Percentiles rank a stretch among this genome's conserved stretches.
Evolutionary conservation across 2,888 invertebrate species (phyloP).

Genomic region (Cheilosia vulpina): DNA sequence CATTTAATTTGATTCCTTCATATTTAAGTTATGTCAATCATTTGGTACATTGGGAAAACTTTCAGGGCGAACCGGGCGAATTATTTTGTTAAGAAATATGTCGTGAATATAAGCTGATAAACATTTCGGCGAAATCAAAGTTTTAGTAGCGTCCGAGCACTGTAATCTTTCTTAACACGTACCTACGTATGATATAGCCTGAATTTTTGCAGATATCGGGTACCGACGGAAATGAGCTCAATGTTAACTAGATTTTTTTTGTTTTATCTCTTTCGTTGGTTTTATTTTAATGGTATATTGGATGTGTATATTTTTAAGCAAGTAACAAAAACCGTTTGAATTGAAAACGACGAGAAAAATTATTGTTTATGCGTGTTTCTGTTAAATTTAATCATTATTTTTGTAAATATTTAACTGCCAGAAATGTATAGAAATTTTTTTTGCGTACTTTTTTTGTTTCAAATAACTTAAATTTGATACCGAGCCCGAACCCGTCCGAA

Average conservation of each 20-base stretch:
- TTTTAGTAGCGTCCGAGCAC: conserved; percentile 17
- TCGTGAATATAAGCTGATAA: neutral
- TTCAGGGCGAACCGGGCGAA: conserved; percentile 7
- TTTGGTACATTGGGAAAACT: conserved; percentile 5
- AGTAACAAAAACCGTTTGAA: conserved; percentile 5
- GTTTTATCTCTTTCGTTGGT: neutral
- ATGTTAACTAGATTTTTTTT: neutral
- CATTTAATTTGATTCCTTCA: conserved; percentile 24
- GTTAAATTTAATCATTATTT: conserved; percentile 4
- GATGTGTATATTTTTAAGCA: neutral
- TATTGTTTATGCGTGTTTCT: neutral
- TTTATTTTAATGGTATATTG: neutral
- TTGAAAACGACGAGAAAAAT: conserved; percentile 6
- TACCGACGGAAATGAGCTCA: conserved; percentile 19
- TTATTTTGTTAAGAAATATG: conserved; percentile 18
- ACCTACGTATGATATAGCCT: neutral
- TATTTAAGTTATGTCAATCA: conserved; percentile 5
- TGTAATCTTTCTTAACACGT: conserved; percentile 3
- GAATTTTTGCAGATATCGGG: neutral
- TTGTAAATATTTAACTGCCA: conserved; percentile 5
- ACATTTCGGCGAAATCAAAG: conserved; percentile 11
- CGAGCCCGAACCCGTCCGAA: conserved; percentile 32
- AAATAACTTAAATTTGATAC: conserved; percentile 21
- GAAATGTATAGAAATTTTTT: conserved; percentile 19
- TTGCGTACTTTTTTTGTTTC: conserved; percentile 16